Evolutionary conservation across 1,140 invertebrate genomes (phyloP).

Genomic region (Danaus melanippus): DNA sequence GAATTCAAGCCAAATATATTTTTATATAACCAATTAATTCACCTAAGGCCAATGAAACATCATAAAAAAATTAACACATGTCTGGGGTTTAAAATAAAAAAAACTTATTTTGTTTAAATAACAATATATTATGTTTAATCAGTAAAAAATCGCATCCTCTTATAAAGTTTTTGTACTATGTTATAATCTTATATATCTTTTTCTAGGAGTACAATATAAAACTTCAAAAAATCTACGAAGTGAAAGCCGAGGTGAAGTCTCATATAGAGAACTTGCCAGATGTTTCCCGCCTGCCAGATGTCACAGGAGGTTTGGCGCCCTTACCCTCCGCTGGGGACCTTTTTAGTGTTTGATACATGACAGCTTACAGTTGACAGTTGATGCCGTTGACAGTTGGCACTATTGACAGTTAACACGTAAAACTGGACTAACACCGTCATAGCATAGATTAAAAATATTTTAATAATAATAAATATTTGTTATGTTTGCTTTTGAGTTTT

Average conservation of each 20-base stretch:
- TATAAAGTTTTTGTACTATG: not conserved
- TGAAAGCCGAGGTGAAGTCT: constrained; percentile 89
- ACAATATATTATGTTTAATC: no score
- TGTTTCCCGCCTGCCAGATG: constrained; percentile 89
- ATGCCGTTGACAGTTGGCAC: no score
- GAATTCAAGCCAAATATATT: not conserved
- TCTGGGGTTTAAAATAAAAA: no score
- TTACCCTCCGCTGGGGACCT: constrained; percentile 95
- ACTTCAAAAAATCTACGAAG: constrained; percentile 85
- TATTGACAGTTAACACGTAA: no score
- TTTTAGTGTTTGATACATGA: constrained; percentile 76
- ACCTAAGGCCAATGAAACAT: no score
- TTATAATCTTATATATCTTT: constrained; percentile 5
- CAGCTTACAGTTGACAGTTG: not conserved
- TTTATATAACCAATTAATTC: not conserved
- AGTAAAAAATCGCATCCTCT: no score
- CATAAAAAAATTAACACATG: no score
- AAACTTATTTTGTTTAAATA: no score
- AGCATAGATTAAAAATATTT: not conserved
- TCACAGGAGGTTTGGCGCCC: constrained; percentile 90
- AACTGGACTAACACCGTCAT: not conserved
- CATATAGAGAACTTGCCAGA: constrained; percentile 95
- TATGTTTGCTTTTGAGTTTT: no score
- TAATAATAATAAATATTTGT: no score
- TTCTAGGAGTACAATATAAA: constrained; percentile 77